Evolutionary conservation across 2,888 invertebrate species (phyloP), one percentile per base, ranked within the genome.

Genomic region (Calliscelio sp.): DNA sequence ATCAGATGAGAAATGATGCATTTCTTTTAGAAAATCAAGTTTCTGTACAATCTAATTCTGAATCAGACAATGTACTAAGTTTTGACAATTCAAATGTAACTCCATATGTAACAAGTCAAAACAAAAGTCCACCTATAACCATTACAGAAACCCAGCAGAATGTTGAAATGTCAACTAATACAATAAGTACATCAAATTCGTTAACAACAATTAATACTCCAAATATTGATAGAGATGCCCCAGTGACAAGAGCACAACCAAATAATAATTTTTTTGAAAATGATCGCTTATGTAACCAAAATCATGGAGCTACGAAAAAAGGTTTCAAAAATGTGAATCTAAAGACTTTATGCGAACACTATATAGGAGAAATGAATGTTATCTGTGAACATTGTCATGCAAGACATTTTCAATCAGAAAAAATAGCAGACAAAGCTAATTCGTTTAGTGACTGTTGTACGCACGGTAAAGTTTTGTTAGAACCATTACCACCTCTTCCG

Each of bases 321-420:
- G 51, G 51, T 8, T 51, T 24, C n/a, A 24, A 51, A 24, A 51
- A 51, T 22, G 11, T 51, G 3, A 18, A 51, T 51, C 18, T 24
- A 24, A 14, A 22, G 3, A 51, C n/a, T 51, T 22, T 51, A 14
- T 14, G 11, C 10, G 51, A 51, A 51, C 22, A 51, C 18, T 46
- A 46, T 18, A 46, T 46, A 5, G 46, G 46, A n/a, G 3, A n/a
- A 46, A 46, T 46, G 46, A 8, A 51, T 24, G n/a, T 51, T 24
- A 22, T 51, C 18, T 51, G 51, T 10, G 24, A 51, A 51, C 51
- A 51, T 24, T 51, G 51, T 24, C 3, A 51, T 22, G 51, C 51
- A 4, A 51, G 24, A 51, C 51, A 51, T 51, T 51, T 51, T 51
- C 51, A 24, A 24, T 7, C 24, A 5, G 51, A 51, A 22, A 51